Evolutionary conservation across 2,888 invertebrate species (phyloP).

Genomic region (Hedya salicella): DNA sequence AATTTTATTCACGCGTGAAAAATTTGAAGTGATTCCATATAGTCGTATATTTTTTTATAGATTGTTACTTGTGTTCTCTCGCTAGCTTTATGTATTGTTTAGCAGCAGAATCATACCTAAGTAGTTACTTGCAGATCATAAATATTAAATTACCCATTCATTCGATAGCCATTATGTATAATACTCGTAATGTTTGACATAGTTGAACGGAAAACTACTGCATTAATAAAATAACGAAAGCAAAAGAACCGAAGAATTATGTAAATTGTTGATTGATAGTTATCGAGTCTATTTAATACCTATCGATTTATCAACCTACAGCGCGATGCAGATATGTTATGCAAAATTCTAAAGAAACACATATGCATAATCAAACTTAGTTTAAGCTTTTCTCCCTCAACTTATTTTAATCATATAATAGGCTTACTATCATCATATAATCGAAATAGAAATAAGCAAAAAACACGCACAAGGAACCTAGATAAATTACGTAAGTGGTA

Average conservation of each 20-base stretch:
- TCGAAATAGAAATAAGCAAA: conserved; percentile 1
- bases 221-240: too few relatives aligned
- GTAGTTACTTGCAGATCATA: too few relatives aligned
- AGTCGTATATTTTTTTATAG: background rate
- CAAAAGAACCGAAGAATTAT: too few relatives aligned
- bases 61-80: too few relatives aligned
- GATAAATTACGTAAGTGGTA: conserved; percentile 33
- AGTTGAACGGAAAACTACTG: too few relatives aligned
- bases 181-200: too few relatives aligned
- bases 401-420: conserved; percentile 7
- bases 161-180: too few relatives aligned
- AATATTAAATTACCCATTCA: too few relatives aligned
- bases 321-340: background rate
- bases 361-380: background rate
- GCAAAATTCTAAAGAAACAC: background rate
- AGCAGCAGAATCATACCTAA: too few relatives aligned
- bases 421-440: conserved; percentile 8
- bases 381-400: too few relatives aligned
- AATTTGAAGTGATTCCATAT: background rate
- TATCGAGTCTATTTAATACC: background rate
- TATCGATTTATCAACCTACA: background rate
- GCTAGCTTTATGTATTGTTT: too few relatives aligned
- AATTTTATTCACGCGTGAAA: background rate
- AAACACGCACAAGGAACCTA: conserved; percentile 13
- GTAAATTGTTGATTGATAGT: background rate